Evolutionary conservation across 1,140 invertebrate genomes (phyloP), one percentile per base, ranked within the genome.

Genomic region (Drosophila ohnishii): DNA sequence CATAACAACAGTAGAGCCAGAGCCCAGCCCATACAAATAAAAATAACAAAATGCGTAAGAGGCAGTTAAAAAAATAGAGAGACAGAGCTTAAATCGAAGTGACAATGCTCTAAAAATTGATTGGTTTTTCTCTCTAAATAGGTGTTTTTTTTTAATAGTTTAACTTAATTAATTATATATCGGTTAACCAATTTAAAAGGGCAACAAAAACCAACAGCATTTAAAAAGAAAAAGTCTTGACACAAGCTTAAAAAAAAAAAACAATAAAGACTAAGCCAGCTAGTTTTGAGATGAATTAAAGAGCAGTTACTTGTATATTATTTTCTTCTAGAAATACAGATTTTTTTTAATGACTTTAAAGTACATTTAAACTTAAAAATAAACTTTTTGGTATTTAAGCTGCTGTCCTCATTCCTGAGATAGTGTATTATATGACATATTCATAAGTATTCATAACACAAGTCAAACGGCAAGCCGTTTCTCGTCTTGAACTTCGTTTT

Each of bases 1-100:
- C 67, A 72, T 71, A 58, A 35, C 69, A 72, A 72, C 69, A 60
- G 59, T 70, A 44, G 19, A 40, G 64, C n/a, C 16, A 35, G 48
- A 48, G 64, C 34, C 25, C 65, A 37, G n/a, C 66, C 66, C 66
- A 70, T 25, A 55, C 37, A 64, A 45, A 55, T 37, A 28, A 35
- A 35, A 47, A 45, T 16, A 63, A 63, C 32, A 30, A 64, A 64
- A 39, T 42, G 47, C 16, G 28, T 44, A 45, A 44, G 51, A 45
- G 53, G 11, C 32, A 13, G 19, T 22, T 45, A 14, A 35, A 48
- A 62, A 13, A 28, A 32, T 34, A 40, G 32, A 37, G 14, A 14
- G 11, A 8, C 10, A n/a, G 8, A 35, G 19, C 30, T 32, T 6
- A 32, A 67, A 50, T 67, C 59, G 45, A 67, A 50, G 14, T 40